phyloP scores from a whole-genome alignment of 2,888 invertebrate species.

The Miltochrista miniata region DNA sequence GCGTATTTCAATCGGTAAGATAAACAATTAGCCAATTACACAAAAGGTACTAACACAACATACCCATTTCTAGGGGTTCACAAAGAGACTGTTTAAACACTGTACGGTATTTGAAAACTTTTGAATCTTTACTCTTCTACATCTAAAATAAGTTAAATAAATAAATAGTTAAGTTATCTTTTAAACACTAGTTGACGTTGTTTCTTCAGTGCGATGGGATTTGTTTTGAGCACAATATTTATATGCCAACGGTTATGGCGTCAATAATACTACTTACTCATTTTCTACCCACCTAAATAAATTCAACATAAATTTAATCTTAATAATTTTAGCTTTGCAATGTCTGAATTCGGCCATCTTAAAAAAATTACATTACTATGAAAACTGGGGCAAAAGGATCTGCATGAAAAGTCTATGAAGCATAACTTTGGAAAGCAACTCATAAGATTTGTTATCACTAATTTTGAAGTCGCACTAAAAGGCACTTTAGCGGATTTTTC shows the following conservation, averaged over 20 bases:
- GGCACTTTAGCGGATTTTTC: constrained; percentile 37
- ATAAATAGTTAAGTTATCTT: constrained; percentile 81
- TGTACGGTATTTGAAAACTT: constrained; percentile 44
- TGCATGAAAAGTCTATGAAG: constrained; percentile 19
- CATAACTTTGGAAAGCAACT: constrained; percentile 30
- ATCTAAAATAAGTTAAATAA: constrained; percentile 82
- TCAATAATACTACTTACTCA: constrained; percentile 28
- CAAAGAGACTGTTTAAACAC: constrained; percentile 33
- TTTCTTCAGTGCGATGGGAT: constrained; percentile 58
- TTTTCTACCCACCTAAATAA: constrained; percentile 37
- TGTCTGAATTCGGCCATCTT: background rate
- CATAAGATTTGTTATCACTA: constrained; percentile 39
- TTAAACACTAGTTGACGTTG: constrained; percentile 62
- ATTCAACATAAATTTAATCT: constrained; percentile 22
- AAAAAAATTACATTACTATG: background rate
- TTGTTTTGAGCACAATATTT: constrained; percentile 42
- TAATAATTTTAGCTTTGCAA: constrained; percentile 21
- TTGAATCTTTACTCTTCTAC: constrained; percentile 62
- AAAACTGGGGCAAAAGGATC: constrained; percentile 9
- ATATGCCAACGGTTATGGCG: constrained; percentile 36
- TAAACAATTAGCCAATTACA: constrained; percentile 61
- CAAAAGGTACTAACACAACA: constrained; percentile 34
- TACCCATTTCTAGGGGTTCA: constrained; percentile 32
- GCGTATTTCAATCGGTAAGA: constrained; percentile 59
- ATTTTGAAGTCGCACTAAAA: constrained; percentile 38